phyloP scores from a whole-genome alignment of 1,140 invertebrate species.

The Artemia franciscana region DNA sequence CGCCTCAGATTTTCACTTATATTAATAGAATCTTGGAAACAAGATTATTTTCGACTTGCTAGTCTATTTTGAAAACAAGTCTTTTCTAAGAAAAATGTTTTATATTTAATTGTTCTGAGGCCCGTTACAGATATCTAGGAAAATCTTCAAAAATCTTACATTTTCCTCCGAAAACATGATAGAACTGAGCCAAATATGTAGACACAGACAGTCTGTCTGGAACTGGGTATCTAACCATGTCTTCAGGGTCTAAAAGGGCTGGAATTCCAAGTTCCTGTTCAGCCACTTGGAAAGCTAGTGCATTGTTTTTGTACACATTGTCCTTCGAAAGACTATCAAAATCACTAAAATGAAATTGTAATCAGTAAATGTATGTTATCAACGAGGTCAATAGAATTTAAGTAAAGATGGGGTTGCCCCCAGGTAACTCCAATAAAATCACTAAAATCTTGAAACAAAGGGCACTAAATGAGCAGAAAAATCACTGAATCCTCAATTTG shows the following conservation, averaged over 20 bases:
- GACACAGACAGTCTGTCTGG: slow-evolving; percentile 75
- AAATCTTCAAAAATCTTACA: too few relatives aligned
- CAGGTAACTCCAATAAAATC: too few relatives aligned
- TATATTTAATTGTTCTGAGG: too few relatives aligned
- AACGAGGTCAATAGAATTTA: background rate
- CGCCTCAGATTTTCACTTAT: too few relatives aligned
- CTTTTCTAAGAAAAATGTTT: too few relatives aligned
- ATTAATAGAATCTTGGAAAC: too few relatives aligned
- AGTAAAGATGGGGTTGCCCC: background rate
- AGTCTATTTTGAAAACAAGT: too few relatives aligned
- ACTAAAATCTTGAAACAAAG: too few relatives aligned
- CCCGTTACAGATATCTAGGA: too few relatives aligned
- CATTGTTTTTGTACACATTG: slow-evolving; percentile 74
- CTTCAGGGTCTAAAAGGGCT: slow-evolving; percentile 74
- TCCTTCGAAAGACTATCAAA: slow-evolving; percentile 56
- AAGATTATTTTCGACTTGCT: too few relatives aligned
- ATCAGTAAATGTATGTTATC: slow-evolving; percentile 5
- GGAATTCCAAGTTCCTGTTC: slow-evolving; percentile 75
- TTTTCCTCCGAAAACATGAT: slow-evolving; percentile 41
- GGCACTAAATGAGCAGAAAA: too few relatives aligned
- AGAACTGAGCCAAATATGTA: slow-evolving; percentile 84
- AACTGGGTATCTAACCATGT: slow-evolving; percentile 68
- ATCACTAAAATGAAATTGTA: slow-evolving; percentile 41
- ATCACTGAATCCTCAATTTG: too few relatives aligned
- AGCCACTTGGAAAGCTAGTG: slow-evolving; percentile 67